A percentile compares a stretch with the other conserved stretches of the same genome.
Conservation (phyloP, 1,140 invertebrate genomes). For the Manduca sexta region DNA sequence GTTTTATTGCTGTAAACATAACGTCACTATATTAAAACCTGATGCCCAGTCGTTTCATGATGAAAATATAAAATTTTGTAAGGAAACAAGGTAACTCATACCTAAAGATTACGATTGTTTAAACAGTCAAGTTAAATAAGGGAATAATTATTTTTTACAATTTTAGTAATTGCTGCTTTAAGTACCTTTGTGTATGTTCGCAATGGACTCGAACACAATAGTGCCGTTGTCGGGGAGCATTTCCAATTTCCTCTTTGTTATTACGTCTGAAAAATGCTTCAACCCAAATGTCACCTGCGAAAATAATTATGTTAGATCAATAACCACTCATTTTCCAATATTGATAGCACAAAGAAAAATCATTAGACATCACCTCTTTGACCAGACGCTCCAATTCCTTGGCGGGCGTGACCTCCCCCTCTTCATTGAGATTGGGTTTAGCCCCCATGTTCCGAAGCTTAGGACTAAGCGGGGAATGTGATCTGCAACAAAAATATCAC, state of each 20-base stretch:
- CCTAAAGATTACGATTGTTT: no score
- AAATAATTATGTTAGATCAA: slow-evolving; percentile 26
- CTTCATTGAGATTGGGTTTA: slow-evolving; percentile 62
- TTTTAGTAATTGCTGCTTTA: not conserved
- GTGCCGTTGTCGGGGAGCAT: slow-evolving; percentile 94
- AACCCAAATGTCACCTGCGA: slow-evolving; percentile 84
- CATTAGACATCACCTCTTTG: slow-evolving; percentile 73
- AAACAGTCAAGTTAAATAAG: no score
- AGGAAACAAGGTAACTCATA: no score
- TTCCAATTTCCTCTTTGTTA: slow-evolving; percentile 92
- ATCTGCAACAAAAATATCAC: slow-evolving; percentile 44
- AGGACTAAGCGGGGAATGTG: slow-evolving; percentile 76
- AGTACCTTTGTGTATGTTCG: slow-evolving; percentile 86
- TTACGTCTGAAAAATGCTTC: slow-evolving; percentile 91
- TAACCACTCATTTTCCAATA: not conserved
- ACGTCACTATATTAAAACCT: no score
- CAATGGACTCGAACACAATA: slow-evolving; percentile 92
- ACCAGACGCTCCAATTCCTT: slow-evolving; percentile 78
- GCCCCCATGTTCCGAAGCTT: slow-evolving; percentile 71
- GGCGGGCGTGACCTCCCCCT: slow-evolving; percentile 73
- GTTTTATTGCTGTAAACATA: slow-evolving; percentile 63
- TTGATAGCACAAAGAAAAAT: not conserved
- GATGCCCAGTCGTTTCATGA: no score
- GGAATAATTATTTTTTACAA: no score
- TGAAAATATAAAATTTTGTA: no score